Evolutionary conservation across 2,113 vertebrate genomes (phyloP).

Genomic region (Hylia prasina): DNA sequence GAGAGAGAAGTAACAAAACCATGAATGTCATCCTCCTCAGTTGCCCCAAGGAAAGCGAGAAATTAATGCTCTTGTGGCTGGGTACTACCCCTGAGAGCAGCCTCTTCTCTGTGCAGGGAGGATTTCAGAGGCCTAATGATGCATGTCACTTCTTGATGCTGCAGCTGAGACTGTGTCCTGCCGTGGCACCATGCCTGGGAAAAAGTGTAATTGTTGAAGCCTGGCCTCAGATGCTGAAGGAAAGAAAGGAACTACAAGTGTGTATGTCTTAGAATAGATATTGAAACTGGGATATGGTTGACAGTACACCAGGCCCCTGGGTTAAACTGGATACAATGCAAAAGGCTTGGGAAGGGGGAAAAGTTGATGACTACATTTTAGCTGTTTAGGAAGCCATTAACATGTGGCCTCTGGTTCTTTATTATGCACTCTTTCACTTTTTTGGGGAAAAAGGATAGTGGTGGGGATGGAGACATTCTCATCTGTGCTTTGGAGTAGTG

Average conservation of each 20-base stretch:
- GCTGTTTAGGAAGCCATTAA: background rate
- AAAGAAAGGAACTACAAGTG: background rate
- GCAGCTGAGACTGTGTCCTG: background rate
- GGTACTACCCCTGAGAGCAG: background rate
- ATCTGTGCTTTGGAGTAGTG: background rate
- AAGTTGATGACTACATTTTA: background rate
- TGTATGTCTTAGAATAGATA: background rate
- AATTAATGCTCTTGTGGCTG: background rate
- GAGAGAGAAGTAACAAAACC: background rate
- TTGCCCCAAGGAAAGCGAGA: background rate
- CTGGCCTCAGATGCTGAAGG: background rate
- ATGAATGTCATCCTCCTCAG: background rate
- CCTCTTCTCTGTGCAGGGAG: background rate
- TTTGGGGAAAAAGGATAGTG: background rate
- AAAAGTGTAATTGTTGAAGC: background rate
- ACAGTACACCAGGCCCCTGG: background rate
- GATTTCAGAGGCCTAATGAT: background rate
- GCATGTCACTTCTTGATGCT: background rate
- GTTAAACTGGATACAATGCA: background rate
- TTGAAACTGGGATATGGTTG: background rate
- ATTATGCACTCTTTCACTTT: background rate
- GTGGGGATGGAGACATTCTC: background rate
- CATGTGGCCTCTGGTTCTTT: background rate
- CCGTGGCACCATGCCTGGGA: background rate
- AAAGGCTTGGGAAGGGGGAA: background rate